Evolutionary conservation across 2,888 invertebrate genomes (phyloP).

Genomic region (Piscicola geometra): DNA sequence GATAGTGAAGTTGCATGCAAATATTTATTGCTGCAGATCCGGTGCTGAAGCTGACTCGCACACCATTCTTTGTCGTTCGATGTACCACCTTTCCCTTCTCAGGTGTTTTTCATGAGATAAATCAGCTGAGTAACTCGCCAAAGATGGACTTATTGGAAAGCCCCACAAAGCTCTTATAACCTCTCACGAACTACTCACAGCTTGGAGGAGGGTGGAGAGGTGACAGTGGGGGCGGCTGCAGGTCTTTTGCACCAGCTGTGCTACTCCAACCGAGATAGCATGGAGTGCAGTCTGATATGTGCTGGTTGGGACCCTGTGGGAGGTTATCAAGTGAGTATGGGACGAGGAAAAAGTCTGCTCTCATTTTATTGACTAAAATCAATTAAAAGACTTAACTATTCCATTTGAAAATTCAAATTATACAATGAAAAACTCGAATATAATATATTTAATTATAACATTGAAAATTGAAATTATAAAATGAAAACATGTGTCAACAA

Average conservation of each 20-base stretch:
- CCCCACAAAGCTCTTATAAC: neutral
- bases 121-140: neutral
- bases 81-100: constrained; percentile 26
- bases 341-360: too few species aligned
- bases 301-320: constrained; percentile 25
- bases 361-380: too few species aligned
- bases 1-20: constrained; percentile 8
- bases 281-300: constrained; percentile 29
- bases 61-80: neutral
- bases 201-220: constrained; percentile 17
- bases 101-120: constrained; percentile 2
- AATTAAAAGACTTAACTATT: too few species aligned
- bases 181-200: neutral
- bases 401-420: too few species aligned
- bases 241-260: constrained; percentile 23
- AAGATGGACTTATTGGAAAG: neutral
- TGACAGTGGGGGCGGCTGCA: constrained; percentile 20
- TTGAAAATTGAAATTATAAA: too few species aligned
- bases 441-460: too few species aligned
- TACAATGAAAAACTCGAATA: too few species aligned
- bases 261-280: constrained; percentile 24
- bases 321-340: constrained; percentile 29
- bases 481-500: neutral
- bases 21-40: constrained; percentile 28
- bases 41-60: constrained; percentile 29